Evolutionary conservation across 1,140 invertebrate species (phyloP).

Genomic region (Penaeus japonicus): DNA sequence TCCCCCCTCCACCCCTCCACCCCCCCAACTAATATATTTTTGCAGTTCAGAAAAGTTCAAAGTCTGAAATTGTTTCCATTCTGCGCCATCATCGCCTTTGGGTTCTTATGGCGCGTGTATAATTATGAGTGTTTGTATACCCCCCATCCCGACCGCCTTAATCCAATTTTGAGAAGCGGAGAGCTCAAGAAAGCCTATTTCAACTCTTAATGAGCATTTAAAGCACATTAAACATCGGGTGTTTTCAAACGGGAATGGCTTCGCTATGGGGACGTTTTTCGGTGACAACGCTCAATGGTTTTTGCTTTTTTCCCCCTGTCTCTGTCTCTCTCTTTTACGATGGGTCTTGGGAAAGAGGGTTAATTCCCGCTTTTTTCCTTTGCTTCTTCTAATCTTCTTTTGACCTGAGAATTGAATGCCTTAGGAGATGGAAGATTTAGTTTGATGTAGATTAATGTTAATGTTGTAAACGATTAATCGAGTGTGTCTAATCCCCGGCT

Average conservation of each 20-base stretch:
- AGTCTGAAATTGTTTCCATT: conserved; percentile 37
- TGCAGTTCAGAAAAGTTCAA: conserved; percentile 27
- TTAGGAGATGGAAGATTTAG: no score
- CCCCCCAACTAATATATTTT: neutral
- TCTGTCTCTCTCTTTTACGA: no score
- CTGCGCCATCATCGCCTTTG: conserved; percentile 38
- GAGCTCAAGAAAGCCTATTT: conserved; percentile 48
- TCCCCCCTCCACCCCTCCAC: neutral
- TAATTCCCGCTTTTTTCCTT: no score
- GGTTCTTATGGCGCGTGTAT: conserved; percentile 14
- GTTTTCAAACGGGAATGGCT: conserved; percentile 32
- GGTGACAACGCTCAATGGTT: neutral
- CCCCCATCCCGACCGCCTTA: conserved; percentile 21
- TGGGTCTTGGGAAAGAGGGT: no score
- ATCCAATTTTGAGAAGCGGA: conserved; percentile 46
- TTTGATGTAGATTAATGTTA: no score
- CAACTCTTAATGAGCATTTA: conserved; percentile 56
- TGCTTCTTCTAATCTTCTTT: no score
- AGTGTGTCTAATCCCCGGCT: no score
- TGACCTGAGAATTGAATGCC: no score
- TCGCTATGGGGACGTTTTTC: neutral
- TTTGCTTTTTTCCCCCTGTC: neutral
- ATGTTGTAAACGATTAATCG: no score
- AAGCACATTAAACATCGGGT: conserved; percentile 54
- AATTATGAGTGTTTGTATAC: conserved; percentile 46